Base-by-base conservation (phyloP, 2,113 vertebrate species). In the Etia nguti region DNA sequence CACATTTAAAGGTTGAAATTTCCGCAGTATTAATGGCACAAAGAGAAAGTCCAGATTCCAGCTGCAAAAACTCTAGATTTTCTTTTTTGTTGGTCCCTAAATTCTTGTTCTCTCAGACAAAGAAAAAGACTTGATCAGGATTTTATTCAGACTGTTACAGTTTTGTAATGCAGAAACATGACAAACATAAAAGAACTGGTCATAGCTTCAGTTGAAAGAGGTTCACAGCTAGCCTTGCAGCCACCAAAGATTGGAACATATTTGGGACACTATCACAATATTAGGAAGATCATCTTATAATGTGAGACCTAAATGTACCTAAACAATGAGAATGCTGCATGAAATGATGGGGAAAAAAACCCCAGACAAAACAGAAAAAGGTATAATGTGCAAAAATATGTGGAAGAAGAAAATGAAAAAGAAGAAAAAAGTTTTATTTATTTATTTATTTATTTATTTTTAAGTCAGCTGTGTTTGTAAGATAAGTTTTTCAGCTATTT, bases 311-410 rank as follows among this genome's bases (percentile, higher is more conserved):
- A 68, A 68, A 68, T 68, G 34, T 43, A 24, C 9, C n/a, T 70
- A 43, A 24, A 15, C 65, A 70, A 24, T 70, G 36, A 68, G 34
- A 68, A 68, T 41, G 62, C 20, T 38, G n/a, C 36, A 70, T 0
- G 0, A 43, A 70, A 43, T 70, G 65, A 70, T 70, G 62, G n/a
- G 12, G 1, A 0, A 8, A 68, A 38, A 68, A 9, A 0, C 5
- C 10, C 11, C 62, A 24, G 38, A 70, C 13, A 43, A 43, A 24
- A 73, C 3, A 2, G 24, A 46, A 22, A 6, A 43, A 24, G 0
- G 65, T 22, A 26, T 6, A 70, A 24, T 70, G 13, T 73, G 12
- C 38, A 73, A 15, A 73, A 26, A 26, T 70, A 16, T 5, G 26
- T 70, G 65, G n/a, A 70, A 46, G n/a, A 70, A 10, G 12, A 73